Evolutionary conservation across 2,888 invertebrate genomes (phyloP).

Genomic region (Campoletis raptor): DNA sequence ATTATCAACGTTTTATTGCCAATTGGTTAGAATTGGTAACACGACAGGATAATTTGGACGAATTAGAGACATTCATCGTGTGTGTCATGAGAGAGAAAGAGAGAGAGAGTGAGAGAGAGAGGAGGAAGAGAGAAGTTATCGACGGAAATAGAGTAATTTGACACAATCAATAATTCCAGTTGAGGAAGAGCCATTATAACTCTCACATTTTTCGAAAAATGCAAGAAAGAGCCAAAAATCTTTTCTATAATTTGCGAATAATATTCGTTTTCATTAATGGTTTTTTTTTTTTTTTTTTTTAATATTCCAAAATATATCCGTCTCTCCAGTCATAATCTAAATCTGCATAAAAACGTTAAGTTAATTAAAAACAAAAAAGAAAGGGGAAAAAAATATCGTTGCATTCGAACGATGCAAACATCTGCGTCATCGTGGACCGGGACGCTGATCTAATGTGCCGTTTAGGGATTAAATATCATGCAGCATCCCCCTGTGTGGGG

Average conservation of each 20-base stretch:
- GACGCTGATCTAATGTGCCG: neutral
- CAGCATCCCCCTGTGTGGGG: neutral
- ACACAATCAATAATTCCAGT: slow-evolving; percentile 3
- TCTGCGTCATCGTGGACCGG: neutral
- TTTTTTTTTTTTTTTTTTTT: neutral
- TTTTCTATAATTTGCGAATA: neutral
- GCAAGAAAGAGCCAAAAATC: neutral
- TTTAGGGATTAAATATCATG: neutral
- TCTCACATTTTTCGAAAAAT: neutral
- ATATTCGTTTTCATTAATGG: neutral
- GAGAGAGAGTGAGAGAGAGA: neutral
- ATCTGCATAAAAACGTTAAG: neutral
- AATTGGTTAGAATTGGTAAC: slow-evolving; percentile 43
- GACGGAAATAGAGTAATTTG: slow-evolving; percentile 53
- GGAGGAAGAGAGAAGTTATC: slow-evolving; percentile 14
- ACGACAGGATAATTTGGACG: slow-evolving; percentile 52
- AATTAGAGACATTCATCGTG: slow-evolving; percentile 1
- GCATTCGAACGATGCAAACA: neutral
- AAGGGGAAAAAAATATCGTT: neutral
- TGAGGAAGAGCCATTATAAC: neutral
- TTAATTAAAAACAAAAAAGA: neutral
- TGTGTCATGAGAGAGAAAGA: slow-evolving; percentile 5
- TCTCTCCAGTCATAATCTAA: too few species aligned
- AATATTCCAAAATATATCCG: neutral
- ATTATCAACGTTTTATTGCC: slow-evolving; percentile 52